Conservation (phyloP, 2,888 invertebrate genomes). For the Octonoba sinensis region DNA sequence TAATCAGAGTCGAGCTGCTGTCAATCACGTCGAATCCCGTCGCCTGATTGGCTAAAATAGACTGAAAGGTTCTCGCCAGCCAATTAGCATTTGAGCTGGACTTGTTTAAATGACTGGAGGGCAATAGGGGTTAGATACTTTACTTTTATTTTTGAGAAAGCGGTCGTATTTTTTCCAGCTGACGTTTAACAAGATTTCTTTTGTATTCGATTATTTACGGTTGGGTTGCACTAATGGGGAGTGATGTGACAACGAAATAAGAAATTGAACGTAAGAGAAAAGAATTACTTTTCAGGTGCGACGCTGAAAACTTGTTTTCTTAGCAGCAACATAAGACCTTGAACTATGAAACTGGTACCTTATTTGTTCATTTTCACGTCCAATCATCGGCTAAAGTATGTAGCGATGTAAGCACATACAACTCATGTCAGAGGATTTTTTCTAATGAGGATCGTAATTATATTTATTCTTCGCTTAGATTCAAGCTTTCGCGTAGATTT, state of each 20-base stretch:
- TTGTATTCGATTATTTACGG: conserved; percentile 39
- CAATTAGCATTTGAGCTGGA: conserved; percentile 47
- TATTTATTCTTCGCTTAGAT: no score
- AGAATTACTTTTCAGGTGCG: not conserved
- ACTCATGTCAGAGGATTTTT: no score
- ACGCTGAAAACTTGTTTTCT: not conserved
- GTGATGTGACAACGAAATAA: conserved; percentile 16
- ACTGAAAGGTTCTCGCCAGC: conserved; percentile 12
- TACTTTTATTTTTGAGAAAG: not conserved
- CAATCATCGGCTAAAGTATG: not conserved
- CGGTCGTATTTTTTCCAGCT: conserved; percentile 14
- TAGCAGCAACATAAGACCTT: not conserved
- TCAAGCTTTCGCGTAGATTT: no score
- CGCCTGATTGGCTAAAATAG: conserved; percentile 31
- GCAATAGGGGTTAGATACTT: conserved; percentile 17
- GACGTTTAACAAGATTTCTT: conserved; percentile 47
- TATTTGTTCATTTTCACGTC: not conserved
- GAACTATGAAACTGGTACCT: not conserved
- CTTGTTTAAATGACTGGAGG: conserved; percentile 24
- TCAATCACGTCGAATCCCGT: conserved; percentile 20
- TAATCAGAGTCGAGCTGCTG: conserved; percentile 36
- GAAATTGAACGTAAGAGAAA: conserved; percentile 13
- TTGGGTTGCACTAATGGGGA: conserved; percentile 12
- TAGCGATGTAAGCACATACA: not conserved
- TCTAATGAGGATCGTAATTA: no score